Conservation (phyloP, 2,797 vertebrate species). For the Agapornis canus region DNA sequence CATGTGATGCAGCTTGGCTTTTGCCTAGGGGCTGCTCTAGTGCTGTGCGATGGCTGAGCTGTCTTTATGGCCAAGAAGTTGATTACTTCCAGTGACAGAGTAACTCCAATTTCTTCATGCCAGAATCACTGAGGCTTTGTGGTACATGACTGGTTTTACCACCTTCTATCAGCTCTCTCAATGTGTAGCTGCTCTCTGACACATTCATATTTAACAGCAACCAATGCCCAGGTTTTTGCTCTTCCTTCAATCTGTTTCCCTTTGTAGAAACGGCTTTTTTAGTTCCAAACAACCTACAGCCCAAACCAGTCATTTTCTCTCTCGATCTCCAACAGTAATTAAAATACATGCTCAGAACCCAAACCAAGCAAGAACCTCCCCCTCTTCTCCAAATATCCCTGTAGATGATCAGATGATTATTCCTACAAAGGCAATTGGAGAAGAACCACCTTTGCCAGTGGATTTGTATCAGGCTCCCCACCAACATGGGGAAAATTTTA, state of each 20-base stretch:
- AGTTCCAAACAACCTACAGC: neutral
- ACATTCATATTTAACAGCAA: neutral
- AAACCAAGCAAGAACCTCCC: neutral
- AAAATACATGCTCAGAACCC: neutral
- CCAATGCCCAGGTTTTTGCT: neutral
- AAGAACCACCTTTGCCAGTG: neutral
- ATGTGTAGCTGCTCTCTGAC: neutral
- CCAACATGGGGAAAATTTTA: rapidly evolving
- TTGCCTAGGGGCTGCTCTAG: neutral
- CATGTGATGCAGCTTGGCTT: neutral
- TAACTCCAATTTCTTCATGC: neutral
- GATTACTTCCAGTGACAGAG: neutral
- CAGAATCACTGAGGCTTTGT: neutral
- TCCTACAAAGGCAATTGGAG: neutral
- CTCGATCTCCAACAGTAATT: neutral
- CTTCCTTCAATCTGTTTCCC: neutral
- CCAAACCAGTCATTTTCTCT: neutral
- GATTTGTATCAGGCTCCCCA: neutral
- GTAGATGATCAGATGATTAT: neutral
- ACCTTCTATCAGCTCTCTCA: neutral
- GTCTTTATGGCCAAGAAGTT: neutral
- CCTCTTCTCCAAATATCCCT: neutral
- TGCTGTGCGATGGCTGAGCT: neutral
- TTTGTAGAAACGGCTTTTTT: neutral
- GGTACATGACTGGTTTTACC: neutral